Evolutionary conservation across 2,113 vertebrate species (phyloP), one percentile per base, ranked within the genome.

Genomic region (Anser brachyrhynchus): DNA sequence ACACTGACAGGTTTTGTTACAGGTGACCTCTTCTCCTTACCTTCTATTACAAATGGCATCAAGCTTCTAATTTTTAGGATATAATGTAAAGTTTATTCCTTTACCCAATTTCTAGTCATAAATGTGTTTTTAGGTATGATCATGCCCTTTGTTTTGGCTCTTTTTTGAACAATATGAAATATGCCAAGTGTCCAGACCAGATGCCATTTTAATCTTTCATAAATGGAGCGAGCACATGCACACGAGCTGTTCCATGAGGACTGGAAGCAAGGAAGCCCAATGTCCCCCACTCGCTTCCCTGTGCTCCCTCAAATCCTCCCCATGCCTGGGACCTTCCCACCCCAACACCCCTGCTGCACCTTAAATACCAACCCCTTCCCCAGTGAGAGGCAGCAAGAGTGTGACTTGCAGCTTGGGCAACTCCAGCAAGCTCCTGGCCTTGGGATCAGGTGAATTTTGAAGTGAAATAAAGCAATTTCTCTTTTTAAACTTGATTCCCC

Each of bases 201-300:
- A 87, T 21, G 15, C 14, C 33, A 51, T 87, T 87, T 88, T 78
- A 39, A 43, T 72, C 33, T 84, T 87, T 78, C 49, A 78, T 25
- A 89, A 89, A 78, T 31, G 20, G 43, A 90, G 35, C 7, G 51
- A 66, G 11, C 20, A 70, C 13, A 44, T 8, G 43, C 44, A 90
- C 79, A 55, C 20, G 76, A 58, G 28, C 44, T 78, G 12, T 41
- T 78, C 43, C 61, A 81, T 0, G 0, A 89, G n/a, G 59, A n/a
- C 26, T 77, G 46, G 46, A 91, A 70, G 5, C 16, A 81, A 28
- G 31, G 31, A 67, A 11, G 5, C 3, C 7, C n/a, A 18, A 61
- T 5, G 13, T 0, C 0, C 4, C 7, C 3, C 44, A 74, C 10
- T 25, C 66, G 7, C 64, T 77, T 84, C 46, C 11, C 46, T 61